Evolutionary conservation across 2,888 invertebrate genomes (phyloP), one percentile per base, ranked within the genome.

Genomic region (Drosophila mettleri): DNA sequence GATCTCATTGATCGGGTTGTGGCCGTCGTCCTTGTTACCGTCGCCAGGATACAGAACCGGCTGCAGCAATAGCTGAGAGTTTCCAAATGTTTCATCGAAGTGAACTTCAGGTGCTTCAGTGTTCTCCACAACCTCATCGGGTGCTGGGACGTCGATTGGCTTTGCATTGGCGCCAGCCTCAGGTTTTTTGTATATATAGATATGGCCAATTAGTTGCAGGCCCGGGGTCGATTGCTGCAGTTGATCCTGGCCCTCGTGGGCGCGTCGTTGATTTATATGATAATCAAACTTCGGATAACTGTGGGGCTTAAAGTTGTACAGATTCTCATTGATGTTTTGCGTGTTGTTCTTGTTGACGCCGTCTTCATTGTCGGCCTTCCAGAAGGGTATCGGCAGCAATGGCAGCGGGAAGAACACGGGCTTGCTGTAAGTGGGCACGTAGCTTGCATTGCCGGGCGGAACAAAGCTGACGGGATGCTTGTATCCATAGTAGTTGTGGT

Each of bases 341-440:
- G 36, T 33, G 9, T 4, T 8, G n/a, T 45, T 49, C 9, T 18
- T 24, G n/a, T 29, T 55, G 57, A 45, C 45, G 2, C 49, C 8
- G 6, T 29, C 39, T 1, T 10, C 27, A 9, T 1, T 16, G 0
- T 16, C 10, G 3, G 64, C 63, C 8, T 76, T 64, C n/a, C 61
- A 73, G 20, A 78, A 81, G 22, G 80, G 80, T 49, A 84, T 84
- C 1, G 80, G 80, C 52, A 78, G 51, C 53, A 80, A 36, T 0
- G 86, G 83, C 2, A 74, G 38, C 0, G 63, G 43, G 1, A 53
- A 48, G 10, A n/a, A 59, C 3, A 12, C 58, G 12, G 74, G 74
- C 16, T 49, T 49, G 6, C n/a, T 39, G 34, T 36, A 22, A 20
- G 5, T 1, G 1, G 48, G 34, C 14, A 16, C 36, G 1, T 20